These are phyloP conservation scores for Vulpes vulpes DNA, from an alignment of 2,113 vertebrate genomes.

Conservation along the genomic window DNA sequence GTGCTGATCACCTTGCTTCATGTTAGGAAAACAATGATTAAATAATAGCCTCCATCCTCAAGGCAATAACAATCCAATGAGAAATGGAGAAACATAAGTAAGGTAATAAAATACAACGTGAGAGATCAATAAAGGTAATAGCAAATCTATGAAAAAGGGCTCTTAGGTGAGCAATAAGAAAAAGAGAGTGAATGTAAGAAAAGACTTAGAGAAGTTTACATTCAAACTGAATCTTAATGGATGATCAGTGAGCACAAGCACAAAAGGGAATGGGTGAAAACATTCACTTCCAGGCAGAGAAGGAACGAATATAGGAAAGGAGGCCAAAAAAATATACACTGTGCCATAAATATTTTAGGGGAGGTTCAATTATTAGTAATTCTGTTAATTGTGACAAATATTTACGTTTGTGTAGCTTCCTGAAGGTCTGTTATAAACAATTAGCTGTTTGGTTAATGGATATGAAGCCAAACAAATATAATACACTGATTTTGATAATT, in stretches of 20 bases:
- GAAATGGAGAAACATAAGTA: neutral
- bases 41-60: neutral
- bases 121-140: neutral
- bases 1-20: neutral
- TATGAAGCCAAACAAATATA: neutral
- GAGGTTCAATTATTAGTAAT: neutral
- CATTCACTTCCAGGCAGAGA: neutral
- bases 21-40: neutral
- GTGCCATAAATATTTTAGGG: constrained; percentile 5
- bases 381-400: neutral
- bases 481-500: neutral
- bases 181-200: neutral
- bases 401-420: neutral
- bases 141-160: neutral
- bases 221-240: neutral
- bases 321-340: neutral
- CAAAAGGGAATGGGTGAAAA: neutral
- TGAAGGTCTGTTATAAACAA: neutral
- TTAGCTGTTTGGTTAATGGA: neutral
- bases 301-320: neutral
- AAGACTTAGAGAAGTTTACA: neutral
- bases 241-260: neutral
- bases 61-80: neutral
- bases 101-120: neutral
- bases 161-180: neutral